Base-by-base conservation (phyloP, 1,140 invertebrate species). In the Atta colombica region DNA sequence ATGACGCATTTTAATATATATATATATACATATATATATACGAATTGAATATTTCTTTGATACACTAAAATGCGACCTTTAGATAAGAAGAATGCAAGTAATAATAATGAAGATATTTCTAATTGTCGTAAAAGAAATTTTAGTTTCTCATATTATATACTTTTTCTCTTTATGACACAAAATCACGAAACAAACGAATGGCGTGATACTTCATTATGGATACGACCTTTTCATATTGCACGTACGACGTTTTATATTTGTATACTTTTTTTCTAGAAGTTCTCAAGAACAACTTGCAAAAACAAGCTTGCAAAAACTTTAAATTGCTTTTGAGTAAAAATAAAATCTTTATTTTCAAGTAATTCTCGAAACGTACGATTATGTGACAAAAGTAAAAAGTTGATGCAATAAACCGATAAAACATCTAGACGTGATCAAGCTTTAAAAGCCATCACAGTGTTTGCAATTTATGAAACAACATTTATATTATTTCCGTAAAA, bases 181-280 rank as follows among this genome's bases (percentile, higher is more conserved):
- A 53, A 49, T 80, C 12, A 53, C 35, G 31, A 35, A 74, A 53
- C 21, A 25, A 55, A 3, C 49, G 25, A 72, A 60, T 72, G 28
- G 25, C 53, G 21, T 68, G 12, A 45, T 16, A 60, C 21, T 71
- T 74, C 3, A 61, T 82, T 72, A 72, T 60, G 25, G 39, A 81
- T 71, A 71, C 21, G 55, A 82, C 16, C 14, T 72, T 58, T 55
- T 4, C 18, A 16, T 60, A 28, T n/a, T 51, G 8, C 18, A 69
- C 39, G 39, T 45, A 45, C 35, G n/a, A 35, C 12, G 16, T 28
- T 21, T 39, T 1, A 60, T 49, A 58, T 58, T 72, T 31, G 25
- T 31, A 21, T 81, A 45, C 65, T 21, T 35, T 78, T 69, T 66
- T 5, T 65, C 18, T n/a, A 14, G 10, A 78, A 35, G 75, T 55